A percentile compares a stretch with the other conserved stretches of the same genome.
phyloP scores from a whole-genome alignment of 2,797 vertebrate genomes.

The Oreochromis mossambicus region DNA sequence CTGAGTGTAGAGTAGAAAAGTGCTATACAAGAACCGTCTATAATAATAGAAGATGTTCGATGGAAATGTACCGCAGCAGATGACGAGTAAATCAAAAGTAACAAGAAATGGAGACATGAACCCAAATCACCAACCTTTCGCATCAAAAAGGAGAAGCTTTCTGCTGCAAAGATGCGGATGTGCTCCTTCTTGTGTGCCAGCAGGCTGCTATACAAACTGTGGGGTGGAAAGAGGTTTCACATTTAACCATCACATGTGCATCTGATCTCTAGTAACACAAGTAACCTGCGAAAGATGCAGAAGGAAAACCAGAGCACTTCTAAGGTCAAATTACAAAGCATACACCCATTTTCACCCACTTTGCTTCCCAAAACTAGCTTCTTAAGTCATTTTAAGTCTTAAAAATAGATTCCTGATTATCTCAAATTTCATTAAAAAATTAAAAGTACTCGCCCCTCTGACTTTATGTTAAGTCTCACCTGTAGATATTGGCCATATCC shows the following conservation, averaged over 20 bases:
- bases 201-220: constrained; percentile 90
- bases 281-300: neutral
- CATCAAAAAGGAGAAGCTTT: constrained; percentile 98
- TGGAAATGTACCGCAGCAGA: neutral
- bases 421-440: neutral
- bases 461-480: constrained; percentile 66
- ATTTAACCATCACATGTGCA: neutral
- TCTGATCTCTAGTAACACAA: neutral
- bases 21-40: fast-evolving
- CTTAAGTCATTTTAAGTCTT: fast-evolving
- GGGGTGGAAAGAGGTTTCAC: neutral
- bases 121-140: constrained; percentile 82
- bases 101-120: neutral
- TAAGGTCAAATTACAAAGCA: neutral
- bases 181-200: constrained; percentile 93
- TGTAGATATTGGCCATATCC: constrained; percentile 91
- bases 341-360: fast-evolving
- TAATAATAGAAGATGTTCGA: neutral
- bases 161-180: constrained; percentile 95
- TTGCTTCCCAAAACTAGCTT: neutral
- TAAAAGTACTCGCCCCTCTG: neutral
- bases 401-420: neutral
- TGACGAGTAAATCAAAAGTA: fast-evolving
- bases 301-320: neutral
- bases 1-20: neutral